Conservation (phyloP, 2,797 vertebrate genomes). For the Platalea minor region DNA sequence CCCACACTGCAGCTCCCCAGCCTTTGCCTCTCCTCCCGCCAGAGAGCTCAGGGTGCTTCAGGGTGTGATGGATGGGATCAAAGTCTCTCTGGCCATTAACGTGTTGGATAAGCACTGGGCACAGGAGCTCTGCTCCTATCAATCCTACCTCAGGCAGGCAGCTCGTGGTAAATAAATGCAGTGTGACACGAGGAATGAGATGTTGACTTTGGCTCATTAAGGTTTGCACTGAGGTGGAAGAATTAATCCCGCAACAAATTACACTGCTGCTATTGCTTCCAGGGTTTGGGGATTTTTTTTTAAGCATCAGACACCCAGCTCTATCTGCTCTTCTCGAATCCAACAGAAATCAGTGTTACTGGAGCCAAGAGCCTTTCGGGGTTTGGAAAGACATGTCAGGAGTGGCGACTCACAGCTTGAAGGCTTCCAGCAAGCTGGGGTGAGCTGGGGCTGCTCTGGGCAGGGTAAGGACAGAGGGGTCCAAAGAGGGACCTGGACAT, state of each 20-base stretch:
- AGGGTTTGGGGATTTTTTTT: neutral
- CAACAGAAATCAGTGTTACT: neutral
- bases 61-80: neutral
- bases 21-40: neutral
- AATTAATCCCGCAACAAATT: slow-evolving; percentile 46
- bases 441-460: neutral
- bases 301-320: neutral
- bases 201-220: slow-evolving; percentile 43
- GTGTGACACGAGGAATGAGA: neutral
- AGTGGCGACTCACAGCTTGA: neutral
- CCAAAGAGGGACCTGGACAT: neutral
- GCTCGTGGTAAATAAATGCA: neutral
- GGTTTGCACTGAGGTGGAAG: slow-evolving; percentile 42
- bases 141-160: neutral
- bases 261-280: neutral
- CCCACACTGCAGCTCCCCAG: neutral
- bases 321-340: neutral
- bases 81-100: neutral
- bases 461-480: neutral
- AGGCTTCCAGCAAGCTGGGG: neutral
- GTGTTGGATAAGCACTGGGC: neutral
- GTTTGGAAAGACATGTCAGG: neutral
- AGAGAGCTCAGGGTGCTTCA: neutral
- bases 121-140: neutral
- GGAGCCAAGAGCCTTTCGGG: neutral